These are phyloP conservation scores for Oreochromis niloticus DNA, from an alignment of 2,113 vertebrate genomes.

Conservation along the genomic window DNA sequence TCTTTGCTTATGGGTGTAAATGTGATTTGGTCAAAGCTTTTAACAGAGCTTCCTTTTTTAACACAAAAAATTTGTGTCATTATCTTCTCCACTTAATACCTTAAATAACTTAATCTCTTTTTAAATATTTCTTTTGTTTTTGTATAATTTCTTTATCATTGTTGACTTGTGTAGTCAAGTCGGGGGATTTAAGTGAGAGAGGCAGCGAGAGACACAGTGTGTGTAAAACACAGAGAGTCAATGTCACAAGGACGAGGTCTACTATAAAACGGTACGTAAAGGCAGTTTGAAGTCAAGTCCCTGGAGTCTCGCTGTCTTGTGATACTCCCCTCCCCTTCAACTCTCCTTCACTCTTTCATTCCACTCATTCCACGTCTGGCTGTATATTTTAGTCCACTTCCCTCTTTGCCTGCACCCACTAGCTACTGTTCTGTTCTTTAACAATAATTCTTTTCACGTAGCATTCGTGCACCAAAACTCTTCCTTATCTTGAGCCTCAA, in stretches of 20 bases:
- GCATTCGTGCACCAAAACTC: not conserved
- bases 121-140: not conserved
- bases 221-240: not conserved
- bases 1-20: not conserved
- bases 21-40: not conserved
- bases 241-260: not conserved
- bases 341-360: not conserved
- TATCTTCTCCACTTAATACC: not conserved
- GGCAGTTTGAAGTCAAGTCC: conserved; percentile 7
- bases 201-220: not conserved
- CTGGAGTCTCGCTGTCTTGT: not conserved
- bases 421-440: not conserved
- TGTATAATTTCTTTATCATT: not conserved
- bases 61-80: not conserved
- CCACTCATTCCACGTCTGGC: not conserved
- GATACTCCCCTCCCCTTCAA: not conserved
- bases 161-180: not conserved
- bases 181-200: not conserved
- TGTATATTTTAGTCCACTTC: not conserved
- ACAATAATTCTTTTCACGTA: not conserved
- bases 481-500: not conserved
- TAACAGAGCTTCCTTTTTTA: not conserved
- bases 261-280: conserved; percentile 32
- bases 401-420: not conserved
- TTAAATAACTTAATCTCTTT: not conserved